Base-by-base conservation (phyloP, 92 coral and sea anemone genomes). In the Blastomussa wellsi region DNA sequence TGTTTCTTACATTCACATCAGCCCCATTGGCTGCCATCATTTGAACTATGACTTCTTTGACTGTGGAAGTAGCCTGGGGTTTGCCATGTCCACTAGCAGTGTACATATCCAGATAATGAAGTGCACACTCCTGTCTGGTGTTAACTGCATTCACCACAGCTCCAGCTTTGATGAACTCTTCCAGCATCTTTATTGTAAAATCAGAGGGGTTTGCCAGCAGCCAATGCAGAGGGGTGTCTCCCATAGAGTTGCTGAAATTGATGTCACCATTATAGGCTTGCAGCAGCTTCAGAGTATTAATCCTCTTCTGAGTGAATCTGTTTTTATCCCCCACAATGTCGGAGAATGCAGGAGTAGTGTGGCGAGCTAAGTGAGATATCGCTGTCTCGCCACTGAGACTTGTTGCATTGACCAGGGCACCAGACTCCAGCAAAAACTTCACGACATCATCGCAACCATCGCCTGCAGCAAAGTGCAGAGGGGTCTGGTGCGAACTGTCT, bases 21-120 rank as follows among this genome's bases (percentile, higher is more conserved):
- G 73, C 73, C 73, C 73, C 73, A 68, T 68, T 68, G 73, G 73
- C 73, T 33, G 73, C 73, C 73, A 68, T 68, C 73, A 68, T 68
- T 68, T 68, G 36, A 28, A 68, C 73, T 68, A 68, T 68, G 73
- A 38, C 73, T 68, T 68, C 73, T 68, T 68, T 68, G 73, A 29
- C 36, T 68, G 73, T 68, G 73, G 73, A 29, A 28, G 73, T 68
- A 68, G 44, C 73, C 73, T 24, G 37, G 73, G 41, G 73, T 31
- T 33, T 68, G 73, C 39, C 73, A 68, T 29, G 14, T 4, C 73
- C 39, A 28, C 41, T 68, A 28, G 19, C 36, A 68, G 44, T 0
- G 73, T 68, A 0, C 73, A 68, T 68, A 68, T 68, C 73, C 73
- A 68, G 73, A 68, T 68, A 68, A 68, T 68, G 73, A 29, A 68